Evolutionary conservation across 2,797 vertebrate species (phyloP), one percentile per base, ranked within the genome.

Genomic region (Sebastes matsubarae): DNA sequence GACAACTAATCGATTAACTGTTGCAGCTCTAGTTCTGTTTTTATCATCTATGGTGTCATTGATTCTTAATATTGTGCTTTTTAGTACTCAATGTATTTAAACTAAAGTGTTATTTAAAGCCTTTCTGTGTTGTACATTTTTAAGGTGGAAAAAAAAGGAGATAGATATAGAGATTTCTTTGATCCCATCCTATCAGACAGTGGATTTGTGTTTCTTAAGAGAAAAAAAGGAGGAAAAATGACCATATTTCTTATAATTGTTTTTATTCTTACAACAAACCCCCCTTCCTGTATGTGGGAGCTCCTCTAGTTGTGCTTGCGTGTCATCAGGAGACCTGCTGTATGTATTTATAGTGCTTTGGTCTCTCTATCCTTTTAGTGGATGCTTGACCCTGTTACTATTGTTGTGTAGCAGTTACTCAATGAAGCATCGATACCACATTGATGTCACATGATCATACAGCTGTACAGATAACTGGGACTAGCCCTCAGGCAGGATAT

Each of bases 281-380:
- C 16, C 18, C 30, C 5, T 65, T 22, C 6, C 27, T 68, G 16
- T 34, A 25, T 32, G n/a, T 16, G 18, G 8, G 10, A 57, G 25
- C 10, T 32, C 32, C 22, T 57, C 6, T 54, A 5, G n/a, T 27
- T 69, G 79, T 75, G 79, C 60, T 85, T 71, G 83, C 6, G 25
- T 80, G 83, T 84, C 68, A 77, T 74, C 52, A 24, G 12, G 20
- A 68, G 65, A 68, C 58, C 72, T 24, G 46, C 25, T 80, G 78
- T 89, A 88, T 63, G 58, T 72, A 72, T 93, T 90, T 87, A 86
- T 91, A 86, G 89, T 70, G 36, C 72, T 80, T 69, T 81, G 72
- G 72, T 82, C 81, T 93, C 87, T 38, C 36, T 38, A 91, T 93
- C 89, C 89, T 88, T 92, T 92, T 88, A 93, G 78, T 88, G 75